phyloP scores from a whole-genome alignment of 2,797 vertebrate genomes.

The Thaleichthys pacificus region DNA sequence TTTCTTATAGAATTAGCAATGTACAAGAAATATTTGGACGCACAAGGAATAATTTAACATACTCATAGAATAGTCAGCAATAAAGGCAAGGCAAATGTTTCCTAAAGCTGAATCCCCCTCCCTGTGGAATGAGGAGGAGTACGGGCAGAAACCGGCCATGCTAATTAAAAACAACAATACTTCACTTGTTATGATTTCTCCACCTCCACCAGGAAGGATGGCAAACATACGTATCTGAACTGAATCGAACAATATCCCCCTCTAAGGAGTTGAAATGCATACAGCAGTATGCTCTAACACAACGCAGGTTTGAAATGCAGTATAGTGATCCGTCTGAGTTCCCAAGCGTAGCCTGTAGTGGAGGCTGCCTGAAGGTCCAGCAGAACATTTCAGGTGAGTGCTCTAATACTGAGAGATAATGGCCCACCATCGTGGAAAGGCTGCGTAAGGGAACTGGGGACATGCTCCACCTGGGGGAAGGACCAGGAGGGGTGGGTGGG shows the following conservation, averaged over 20 bases:
- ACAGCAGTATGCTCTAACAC: neutral
- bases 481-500: neutral
- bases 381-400: neutral
- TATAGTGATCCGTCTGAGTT: neutral
- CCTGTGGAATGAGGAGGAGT: neutral
- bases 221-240: neutral
- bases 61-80: conserved; percentile 9
- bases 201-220: neutral
- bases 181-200: conserved; percentile 5
- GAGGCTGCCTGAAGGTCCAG: neutral
- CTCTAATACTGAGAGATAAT: conserved; percentile 18
- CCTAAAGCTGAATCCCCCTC: conserved; percentile 8
- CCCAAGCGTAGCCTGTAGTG: neutral
- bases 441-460: conserved; percentile 68
- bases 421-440: neutral
- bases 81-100: conserved; percentile 8
- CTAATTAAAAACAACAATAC: conserved; percentile 3
- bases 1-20: neutral
- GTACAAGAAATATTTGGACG: conserved; percentile 19
- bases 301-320: neutral
- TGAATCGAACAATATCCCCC: conserved; percentile 3
- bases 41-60: conserved; percentile 28
- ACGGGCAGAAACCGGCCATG: neutral
- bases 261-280: neutral
- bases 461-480: too few relatives aligned